Evolutionary conservation across 2,888 invertebrate genomes (phyloP).

Genomic region (Ecliptopera silaceata): DNA sequence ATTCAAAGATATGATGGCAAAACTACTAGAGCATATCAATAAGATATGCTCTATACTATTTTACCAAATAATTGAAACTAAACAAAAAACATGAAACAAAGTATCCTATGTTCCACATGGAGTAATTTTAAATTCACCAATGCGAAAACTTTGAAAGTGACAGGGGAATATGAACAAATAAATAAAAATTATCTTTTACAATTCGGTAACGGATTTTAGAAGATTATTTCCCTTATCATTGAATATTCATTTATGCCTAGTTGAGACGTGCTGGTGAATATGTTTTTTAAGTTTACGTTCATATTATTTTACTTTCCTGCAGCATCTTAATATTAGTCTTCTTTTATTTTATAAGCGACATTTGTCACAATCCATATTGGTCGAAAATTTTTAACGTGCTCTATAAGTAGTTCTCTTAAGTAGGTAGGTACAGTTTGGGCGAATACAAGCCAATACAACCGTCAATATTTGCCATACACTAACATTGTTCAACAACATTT

Average conservation of each 20-base stretch:
- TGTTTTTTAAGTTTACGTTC: background rate
- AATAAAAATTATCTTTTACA: constrained; percentile 3
- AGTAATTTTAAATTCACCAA: constrained; percentile 14
- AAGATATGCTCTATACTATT: too few relatives aligned
- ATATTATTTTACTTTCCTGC: background rate
- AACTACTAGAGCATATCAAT: too few relatives aligned
- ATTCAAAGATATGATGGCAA: too few relatives aligned
- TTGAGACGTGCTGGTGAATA: constrained; percentile 10
- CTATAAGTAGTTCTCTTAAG: too few relatives aligned
- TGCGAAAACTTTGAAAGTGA: constrained; percentile 13
- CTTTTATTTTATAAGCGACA: background rate
- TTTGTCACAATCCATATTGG: too few relatives aligned
- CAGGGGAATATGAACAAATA: constrained; percentile 3
- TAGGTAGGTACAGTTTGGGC: too few relatives aligned
- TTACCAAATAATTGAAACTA: too few relatives aligned
- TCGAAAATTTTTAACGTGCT: too few relatives aligned
- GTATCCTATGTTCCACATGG: constrained; percentile 1
- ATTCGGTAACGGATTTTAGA: constrained; percentile 10
- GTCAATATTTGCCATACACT: background rate
- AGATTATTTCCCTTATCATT: constrained; percentile 10
- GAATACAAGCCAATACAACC: background rate
- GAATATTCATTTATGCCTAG: constrained; percentile 3
- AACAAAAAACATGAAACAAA: too few relatives aligned
- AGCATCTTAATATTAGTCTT: background rate
- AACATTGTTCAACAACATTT: constrained; percentile 5